Evolutionary conservation across 2,888 invertebrate genomes (phyloP), one percentile per base, ranked within the genome.

Genomic region (Platycnemis pennipes): DNA sequence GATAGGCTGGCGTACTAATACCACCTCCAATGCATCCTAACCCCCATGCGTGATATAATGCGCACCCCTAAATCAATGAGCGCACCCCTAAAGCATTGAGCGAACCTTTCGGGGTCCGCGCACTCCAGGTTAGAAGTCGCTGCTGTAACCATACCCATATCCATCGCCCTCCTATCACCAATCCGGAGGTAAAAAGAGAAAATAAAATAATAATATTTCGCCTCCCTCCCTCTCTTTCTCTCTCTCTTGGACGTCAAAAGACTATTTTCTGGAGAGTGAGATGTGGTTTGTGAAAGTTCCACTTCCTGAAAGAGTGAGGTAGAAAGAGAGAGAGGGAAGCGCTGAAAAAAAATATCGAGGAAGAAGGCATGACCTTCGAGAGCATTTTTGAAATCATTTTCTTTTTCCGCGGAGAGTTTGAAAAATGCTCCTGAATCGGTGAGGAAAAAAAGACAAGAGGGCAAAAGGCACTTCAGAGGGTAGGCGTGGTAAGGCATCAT

Each of bases 181-280:
- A n/a, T n/a, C 49, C 0, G 19, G 19, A 49, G 19, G 49, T 3
- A 19, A 49, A 16, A 49, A 49, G 19, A 16, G 19, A 63, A 63
- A 63, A 49, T 49, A 3, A 49, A 63, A 63, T 26, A 63, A 19
- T 63, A 26, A 63, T 63, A 26, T 63, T n/a, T n/a, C 26, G 0
- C 26, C 56, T 49, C 49, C 26, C 63, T 63, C n/a, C 63, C 26
- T n/a, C 63, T 7, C 8, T 26, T 3, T 26, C 63, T 5, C 63
- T 26, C 63, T 8, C 26, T 26, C 63, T n/a, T n/a, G 5, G 22
- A 63, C 63, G 63, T 63, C 63, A 63, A n/a, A 63, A 63, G n/a
- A 63, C n/a, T 63, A 63, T 63, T 63, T 63, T 63, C 63, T 26
- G 63, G 63, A 63, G 56, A 56, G 56, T 56, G 56, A n/a, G 49